Percentiles rank a stretch among this genome's conserved stretches.
These are phyloP conservation scores for Bombus sylvicola DNA, from an alignment of 1,140 invertebrate genomes.

Conservation along the genomic window DNA sequence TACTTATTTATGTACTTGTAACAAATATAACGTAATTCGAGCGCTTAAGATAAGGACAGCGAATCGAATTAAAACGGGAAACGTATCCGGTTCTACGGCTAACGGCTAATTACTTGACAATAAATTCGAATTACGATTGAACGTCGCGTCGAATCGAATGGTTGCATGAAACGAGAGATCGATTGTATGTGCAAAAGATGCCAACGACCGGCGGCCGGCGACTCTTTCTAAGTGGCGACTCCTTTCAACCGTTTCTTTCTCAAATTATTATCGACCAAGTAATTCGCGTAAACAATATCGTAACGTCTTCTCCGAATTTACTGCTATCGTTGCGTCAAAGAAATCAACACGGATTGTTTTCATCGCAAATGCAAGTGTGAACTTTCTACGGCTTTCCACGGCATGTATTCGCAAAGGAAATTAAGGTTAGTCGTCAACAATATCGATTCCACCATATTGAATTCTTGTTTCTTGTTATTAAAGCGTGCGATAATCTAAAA, in stretches of 20 bases:
- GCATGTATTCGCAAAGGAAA: not conserved
- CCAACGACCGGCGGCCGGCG: conserved; percentile 37
- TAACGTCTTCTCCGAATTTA: conserved; percentile 6
- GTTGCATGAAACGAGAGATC: not conserved
- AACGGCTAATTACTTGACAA: conserved; percentile 61
- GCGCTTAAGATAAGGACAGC: not conserved
- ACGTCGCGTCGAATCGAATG: not conserved
- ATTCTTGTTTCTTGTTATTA: not conserved
- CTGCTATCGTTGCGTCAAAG: too few relatives aligned
- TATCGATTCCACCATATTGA: not conserved
- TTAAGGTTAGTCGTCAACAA: not conserved
- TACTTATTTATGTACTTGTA: not conserved
- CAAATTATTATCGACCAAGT: conserved; percentile 1
- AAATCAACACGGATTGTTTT: not conserved
- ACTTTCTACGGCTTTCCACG: not conserved
- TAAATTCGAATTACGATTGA: conserved; percentile 58
- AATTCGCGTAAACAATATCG: conserved; percentile 21
- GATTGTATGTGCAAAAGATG: conserved; percentile 15
- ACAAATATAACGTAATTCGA: conserved; percentile 1
- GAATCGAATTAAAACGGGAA: conserved; percentile 43
- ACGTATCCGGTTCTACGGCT: not conserved
- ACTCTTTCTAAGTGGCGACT: not conserved
- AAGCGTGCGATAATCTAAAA: not conserved
- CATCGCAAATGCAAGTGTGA: not conserved
- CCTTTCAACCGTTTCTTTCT: not conserved